Conservation (phyloP, 2,113 vertebrate genomes). For the Australoheros scitulus region DNA sequence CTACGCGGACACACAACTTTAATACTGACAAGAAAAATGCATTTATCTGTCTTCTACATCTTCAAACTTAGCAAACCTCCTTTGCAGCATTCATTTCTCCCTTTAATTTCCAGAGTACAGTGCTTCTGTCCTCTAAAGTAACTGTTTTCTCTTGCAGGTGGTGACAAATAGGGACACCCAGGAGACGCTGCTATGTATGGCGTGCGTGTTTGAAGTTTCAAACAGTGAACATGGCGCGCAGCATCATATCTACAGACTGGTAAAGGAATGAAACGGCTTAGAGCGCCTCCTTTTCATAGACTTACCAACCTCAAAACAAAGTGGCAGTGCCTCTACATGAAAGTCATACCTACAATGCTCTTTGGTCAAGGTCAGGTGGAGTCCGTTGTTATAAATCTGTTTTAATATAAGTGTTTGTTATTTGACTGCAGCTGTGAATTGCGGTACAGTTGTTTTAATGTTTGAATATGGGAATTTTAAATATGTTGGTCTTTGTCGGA, state of each 20-base stretch:
- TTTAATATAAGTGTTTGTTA: constrained; percentile 89
- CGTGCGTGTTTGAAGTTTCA: constrained; percentile 98
- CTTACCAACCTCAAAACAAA: constrained; percentile 90
- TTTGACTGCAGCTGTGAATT: constrained; percentile 96
- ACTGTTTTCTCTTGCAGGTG: constrained; percentile 81
- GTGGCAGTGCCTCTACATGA: constrained; percentile 92
- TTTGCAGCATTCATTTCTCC: neutral
- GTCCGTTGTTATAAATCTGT: constrained; percentile 75
- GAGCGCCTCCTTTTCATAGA: constrained; percentile 74
- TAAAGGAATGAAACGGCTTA: constrained; percentile 90
- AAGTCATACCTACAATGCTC: constrained; percentile 85
- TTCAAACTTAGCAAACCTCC: neutral
- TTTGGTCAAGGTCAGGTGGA: constrained; percentile 85
- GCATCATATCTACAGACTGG: constrained; percentile 99
- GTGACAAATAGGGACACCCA: constrained; percentile 99
- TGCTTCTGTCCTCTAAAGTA: neutral
- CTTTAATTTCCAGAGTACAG: neutral
- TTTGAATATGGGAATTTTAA: constrained; percentile 82
- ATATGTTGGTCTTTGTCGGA: constrained; percentile 64
- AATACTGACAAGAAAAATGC: neutral
- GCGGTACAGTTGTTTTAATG: constrained; percentile 93
- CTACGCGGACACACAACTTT: neutral
- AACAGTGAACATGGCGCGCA: constrained; percentile 99
- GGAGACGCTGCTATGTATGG: constrained; percentile 99
- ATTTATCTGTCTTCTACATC: neutral